A percentile compares a stretch with the other conserved stretches of the same genome.
Conservation (phyloP, 2,113 vertebrate species). For the Dipodomys stephensi region DNA sequence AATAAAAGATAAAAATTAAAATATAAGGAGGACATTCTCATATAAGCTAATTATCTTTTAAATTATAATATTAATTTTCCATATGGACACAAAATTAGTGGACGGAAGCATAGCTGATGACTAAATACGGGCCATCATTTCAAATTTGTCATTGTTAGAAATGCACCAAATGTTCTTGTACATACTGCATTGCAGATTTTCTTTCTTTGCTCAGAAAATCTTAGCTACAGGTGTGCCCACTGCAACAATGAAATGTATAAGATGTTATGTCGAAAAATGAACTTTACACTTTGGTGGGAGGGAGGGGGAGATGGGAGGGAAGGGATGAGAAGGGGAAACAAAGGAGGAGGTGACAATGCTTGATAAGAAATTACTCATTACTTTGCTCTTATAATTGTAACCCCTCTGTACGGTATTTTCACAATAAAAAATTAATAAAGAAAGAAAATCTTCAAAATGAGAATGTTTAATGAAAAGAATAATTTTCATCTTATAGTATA, state of each 20-base stretch:
- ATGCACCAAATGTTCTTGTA: neutral
- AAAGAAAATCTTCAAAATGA: neutral
- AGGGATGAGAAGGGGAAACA: too few relatives aligned
- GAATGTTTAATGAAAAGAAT: neutral
- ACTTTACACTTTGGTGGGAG: too few relatives aligned
- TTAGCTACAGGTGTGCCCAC: too few relatives aligned
- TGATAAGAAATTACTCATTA: too few relatives aligned
- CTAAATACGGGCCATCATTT: neutral
- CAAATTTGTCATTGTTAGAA: neutral
- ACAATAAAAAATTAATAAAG: too few relatives aligned
- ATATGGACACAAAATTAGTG: neutral
- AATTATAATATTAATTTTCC: neutral
- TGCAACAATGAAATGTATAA: too few relatives aligned
- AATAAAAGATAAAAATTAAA: neutral
- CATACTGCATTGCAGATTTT: neutral
- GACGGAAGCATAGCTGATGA: neutral
- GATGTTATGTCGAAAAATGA: too few relatives aligned
- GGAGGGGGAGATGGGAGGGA: too few relatives aligned
- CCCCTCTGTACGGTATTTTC: too few relatives aligned
- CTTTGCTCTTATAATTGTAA: too few relatives aligned
- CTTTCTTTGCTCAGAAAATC: slow-evolving; percentile 2
- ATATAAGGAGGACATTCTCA: neutral
- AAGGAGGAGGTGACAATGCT: too few relatives aligned
- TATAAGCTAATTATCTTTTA: neutral
- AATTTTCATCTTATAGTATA: neutral